A percentile compares a stretch with the other conserved stretches of the same genome.
phyloP scores from a whole-genome alignment of 1,140 invertebrate genomes.

The Coenobita brevimanus region DNA sequence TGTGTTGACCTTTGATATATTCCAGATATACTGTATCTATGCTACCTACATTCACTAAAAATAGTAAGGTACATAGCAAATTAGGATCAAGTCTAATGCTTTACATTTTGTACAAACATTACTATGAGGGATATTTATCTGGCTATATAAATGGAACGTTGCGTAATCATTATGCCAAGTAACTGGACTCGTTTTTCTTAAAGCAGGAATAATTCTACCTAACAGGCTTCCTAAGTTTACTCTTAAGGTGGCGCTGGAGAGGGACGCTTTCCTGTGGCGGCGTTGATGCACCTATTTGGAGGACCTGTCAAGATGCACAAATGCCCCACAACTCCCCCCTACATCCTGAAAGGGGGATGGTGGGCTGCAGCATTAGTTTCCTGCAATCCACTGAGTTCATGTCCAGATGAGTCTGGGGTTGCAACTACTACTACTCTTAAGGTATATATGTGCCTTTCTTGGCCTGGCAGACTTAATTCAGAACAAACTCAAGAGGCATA shows the following conservation, averaged over 20 bases:
- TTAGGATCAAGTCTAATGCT: slow-evolving; percentile 61
- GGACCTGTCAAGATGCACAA: no score
- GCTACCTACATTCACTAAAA: slow-evolving; percentile 48
- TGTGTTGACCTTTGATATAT: slow-evolving; percentile 30
- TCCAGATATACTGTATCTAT: slow-evolving; percentile 39
- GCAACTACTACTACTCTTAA: no score
- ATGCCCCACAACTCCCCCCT: no score
- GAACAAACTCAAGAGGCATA: slow-evolving; percentile 47
- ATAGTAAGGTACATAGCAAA: slow-evolving; percentile 61
- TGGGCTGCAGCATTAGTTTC: no score
- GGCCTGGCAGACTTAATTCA: slow-evolving; percentile 35
- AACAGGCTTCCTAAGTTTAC: slow-evolving; percentile 54
- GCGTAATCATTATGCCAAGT: slow-evolving; percentile 55
- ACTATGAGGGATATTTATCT: slow-evolving; percentile 52
- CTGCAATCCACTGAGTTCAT: no score
- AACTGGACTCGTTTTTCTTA: slow-evolving; percentile 51
- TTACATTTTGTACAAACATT: slow-evolving; percentile 67
- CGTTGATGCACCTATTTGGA: no score
- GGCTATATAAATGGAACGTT: slow-evolving; percentile 65
- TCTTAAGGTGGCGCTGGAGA: slow-evolving; percentile 12
- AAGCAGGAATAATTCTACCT: slow-evolving; percentile 60
- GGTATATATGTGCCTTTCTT: neutral
- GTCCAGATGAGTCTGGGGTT: no score
- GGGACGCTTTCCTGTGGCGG: no score
- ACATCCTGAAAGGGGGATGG: no score